These are phyloP conservation scores for Nephrotoma guestfalica DNA, from an alignment of 2,888 invertebrate species.

Conservation along the genomic window DNA sequence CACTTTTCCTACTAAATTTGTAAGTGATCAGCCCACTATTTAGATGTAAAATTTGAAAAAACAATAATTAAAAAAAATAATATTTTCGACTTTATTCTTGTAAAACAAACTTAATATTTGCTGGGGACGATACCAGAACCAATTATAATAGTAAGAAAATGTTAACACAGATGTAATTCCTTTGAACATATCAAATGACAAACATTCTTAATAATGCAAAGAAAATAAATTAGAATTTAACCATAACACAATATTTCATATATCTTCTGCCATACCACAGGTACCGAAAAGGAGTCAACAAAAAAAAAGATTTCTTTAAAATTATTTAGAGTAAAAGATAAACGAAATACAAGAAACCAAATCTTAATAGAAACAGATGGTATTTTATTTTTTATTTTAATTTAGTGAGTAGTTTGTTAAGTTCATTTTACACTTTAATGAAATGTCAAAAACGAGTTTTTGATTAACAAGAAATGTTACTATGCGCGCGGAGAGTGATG, in stretches of 20 bases:
- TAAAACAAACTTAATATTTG: no score
- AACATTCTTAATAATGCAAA: background rate
- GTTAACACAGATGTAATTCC: background rate
- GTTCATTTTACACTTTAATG: background rate
- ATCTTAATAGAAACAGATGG: background rate
- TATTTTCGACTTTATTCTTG: no score
- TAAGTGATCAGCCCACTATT: no score
- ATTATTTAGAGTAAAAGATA: background rate
- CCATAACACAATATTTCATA: background rate
- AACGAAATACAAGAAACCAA: background rate
- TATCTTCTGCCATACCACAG: background rate
- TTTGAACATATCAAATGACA: background rate
- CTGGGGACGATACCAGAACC: no score
- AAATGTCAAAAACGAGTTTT: background rate
- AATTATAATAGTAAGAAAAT: background rate
- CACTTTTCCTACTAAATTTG: no score
- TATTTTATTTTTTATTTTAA: background rate
- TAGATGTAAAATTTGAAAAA: no score
- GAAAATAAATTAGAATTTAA: background rate
- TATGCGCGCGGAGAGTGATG: background rate
- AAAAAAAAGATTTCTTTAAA: background rate
- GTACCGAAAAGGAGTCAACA: background rate
- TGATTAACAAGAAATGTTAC: background rate
- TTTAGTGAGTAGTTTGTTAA: background rate
- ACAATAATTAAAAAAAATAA: no score